Evolutionary conservation across 2,113 vertebrate species (phyloP), one percentile per base, ranked within the genome.

Genomic region (Chitala chitala): DNA sequence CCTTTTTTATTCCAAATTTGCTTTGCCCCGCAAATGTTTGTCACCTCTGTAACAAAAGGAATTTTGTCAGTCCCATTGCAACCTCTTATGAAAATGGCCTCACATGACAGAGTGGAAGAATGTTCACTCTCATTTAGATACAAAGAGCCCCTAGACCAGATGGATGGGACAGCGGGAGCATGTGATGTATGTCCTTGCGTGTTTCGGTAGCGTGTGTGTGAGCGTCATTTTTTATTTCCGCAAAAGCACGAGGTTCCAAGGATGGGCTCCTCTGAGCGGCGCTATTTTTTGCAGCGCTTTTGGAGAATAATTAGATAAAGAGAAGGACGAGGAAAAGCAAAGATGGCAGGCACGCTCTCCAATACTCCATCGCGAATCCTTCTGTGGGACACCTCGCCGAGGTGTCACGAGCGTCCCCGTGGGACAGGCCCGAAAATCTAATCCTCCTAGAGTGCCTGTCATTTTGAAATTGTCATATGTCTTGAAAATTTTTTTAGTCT

Each of bases 81-180:
- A 76, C 89, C 88, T 90, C 82, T 72, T 89, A 86, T 86, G 90
- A 86, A 90, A 91, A 92, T 82, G 89, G 80, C 80, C 77, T 81
- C 71, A 31, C 68, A 80, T 76, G 84, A 84, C 84, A 86, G 82
- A 80, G 38, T 84, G 78, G 77, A 83, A 84, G 81, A 73, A 61
- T 54, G 76, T 81, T 80, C 79, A 81, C 65, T 82, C 87, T 88
- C 79, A 85, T 72, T 79, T 33, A 20, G 38, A 84, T 82, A 85
- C 82, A 89, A 90, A 84, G 78, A 79, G 82, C 77, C 86, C 58
- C 82, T 75, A 78, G 80, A 84, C 77, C 84, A 82, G 85, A 83
- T 61, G 83, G 83, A 86, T 84, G 86, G 87, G 79, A 29, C n/a
- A 6, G 71, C 8, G 48, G 56, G 56, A 71, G 87, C 87, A 89